Evolutionary conservation across 2,888 invertebrate species (phyloP), one percentile per base, ranked within the genome.

Genomic region (Rhodophaea formosa): DNA sequence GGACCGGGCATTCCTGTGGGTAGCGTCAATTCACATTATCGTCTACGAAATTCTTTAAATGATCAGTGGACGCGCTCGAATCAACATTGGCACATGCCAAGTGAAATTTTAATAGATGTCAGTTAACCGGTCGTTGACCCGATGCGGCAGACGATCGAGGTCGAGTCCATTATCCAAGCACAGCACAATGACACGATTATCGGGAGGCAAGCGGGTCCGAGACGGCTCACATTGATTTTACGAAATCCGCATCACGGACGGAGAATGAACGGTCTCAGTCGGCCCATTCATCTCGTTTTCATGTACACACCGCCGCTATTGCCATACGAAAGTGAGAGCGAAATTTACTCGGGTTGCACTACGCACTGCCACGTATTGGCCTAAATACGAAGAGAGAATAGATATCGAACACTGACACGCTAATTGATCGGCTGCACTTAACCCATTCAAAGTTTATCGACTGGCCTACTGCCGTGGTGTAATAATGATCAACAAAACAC

Each of bases 221-320:
- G 86, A 84, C 83, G 82, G 73, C 75, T 73, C 72, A 77, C 85
- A 89, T 88, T 87, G 89, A 88, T 89, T 89, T 88, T 86, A 84
- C 85, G 82, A 88, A 88, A 86, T 87, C 83, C 85, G 84, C 86
- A 88, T 83, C 82, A 85, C 86, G 77, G 80, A 77, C 80, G 84
- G 79, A 77, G 84, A 88, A 86, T 80, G 83, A 86, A 87, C 87
- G 83, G 83, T 79, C 86, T 84, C 84, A 79, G 85, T 78, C 84
- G 82, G 73, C 80, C 86, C 89, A 90, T 90, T 91, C 90, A 90
- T 89, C 89, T 90, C 88, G 87, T 88, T 90, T 88, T 86, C 87
- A 86, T 88, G 86, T 88, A 86, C 84, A 83, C 79, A 81, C 77
- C 79, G 70, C 74, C 74, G 82, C 84, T 87, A 81, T 86, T 86